Evolutionary conservation across 2,797 vertebrate species (phyloP).

Genomic region (Argentina silus): DNA sequence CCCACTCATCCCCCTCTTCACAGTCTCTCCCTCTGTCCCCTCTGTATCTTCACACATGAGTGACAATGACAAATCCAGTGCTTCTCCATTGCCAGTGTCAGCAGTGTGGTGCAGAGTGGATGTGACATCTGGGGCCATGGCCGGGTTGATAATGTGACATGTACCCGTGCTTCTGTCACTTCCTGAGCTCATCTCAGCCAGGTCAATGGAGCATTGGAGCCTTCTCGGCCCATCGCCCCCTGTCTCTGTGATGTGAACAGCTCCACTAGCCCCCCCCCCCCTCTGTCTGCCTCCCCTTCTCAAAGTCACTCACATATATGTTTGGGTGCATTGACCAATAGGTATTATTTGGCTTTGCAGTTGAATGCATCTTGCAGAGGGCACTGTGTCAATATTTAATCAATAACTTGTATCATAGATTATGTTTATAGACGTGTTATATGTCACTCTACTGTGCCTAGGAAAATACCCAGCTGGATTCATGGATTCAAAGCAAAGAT

Average conservation of each 20-base stretch:
- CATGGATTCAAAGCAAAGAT: neutral
- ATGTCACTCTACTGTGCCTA: neutral
- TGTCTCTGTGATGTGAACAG: constrained; percentile 45
- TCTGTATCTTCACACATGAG: constrained; percentile 11
- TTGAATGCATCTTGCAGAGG: neutral
- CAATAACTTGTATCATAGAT: no score
- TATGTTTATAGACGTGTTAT: neutral
- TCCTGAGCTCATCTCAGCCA: constrained; percentile 46
- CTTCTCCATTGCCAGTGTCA: constrained; percentile 29
- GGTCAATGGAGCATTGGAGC: constrained; percentile 53
- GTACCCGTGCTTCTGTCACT: constrained; percentile 62
- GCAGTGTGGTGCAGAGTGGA: constrained; percentile 24
- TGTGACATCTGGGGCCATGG: constrained; percentile 52
- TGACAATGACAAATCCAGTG: constrained; percentile 46
- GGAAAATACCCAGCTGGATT: neutral
- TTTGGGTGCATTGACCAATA: neutral
- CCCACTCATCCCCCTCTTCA: neutral
- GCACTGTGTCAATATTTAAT: no score
- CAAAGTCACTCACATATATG: constrained; percentile 16
- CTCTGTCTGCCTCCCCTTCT: constrained; percentile 35
- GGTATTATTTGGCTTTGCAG: constrained; percentile 4
- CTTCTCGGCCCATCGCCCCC: constrained; percentile 39
- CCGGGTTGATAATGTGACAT: constrained; percentile 67
- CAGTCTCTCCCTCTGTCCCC: neutral
- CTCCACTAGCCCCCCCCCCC: constrained; percentile 35